Percentiles rank a stretch among this genome's conserved stretches.
These are phyloP conservation scores for Steromphala cineraria DNA, from an alignment of 2,888 invertebrate genomes.

Conservation along the genomic window DNA sequence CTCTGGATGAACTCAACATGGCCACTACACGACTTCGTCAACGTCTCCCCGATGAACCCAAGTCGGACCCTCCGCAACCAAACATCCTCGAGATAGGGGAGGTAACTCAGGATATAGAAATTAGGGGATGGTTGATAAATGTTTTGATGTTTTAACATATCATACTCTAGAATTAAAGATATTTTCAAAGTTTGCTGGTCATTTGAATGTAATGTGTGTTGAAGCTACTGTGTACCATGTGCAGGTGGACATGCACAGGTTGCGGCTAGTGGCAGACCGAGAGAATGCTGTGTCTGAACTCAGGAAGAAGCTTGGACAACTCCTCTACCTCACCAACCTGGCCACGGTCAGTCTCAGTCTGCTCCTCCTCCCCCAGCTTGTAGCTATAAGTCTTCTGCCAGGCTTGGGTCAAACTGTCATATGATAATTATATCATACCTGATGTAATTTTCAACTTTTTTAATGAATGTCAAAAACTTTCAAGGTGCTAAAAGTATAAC, in stretches of 20 bases:
- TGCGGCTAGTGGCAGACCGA: neutral
- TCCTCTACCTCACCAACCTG: conserved; percentile 82
- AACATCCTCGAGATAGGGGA: conserved; percentile 44
- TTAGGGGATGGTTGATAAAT: too few species aligned
- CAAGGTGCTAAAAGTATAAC: too few species aligned
- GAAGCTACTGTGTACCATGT: neutral
- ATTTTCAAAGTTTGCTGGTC: neutral
- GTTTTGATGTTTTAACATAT: too few species aligned
- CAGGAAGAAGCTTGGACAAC: conserved; percentile 80
- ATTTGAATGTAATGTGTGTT: neutral
- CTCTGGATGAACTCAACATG: conserved; percentile 85
- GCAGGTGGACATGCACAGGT: neutral
- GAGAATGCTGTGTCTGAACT: conserved; percentile 69
- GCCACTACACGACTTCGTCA: conserved; percentile 81
- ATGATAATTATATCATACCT: neutral
- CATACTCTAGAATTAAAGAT: neutral
- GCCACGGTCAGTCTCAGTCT: conserved; percentile 74
- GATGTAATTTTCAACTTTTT: too few species aligned
- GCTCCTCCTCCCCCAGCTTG: neutral
- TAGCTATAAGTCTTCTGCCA: neutral
- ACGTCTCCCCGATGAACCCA: conserved; percentile 75
- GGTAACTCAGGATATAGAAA: neutral
- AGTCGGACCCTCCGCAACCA: conserved; percentile 55
- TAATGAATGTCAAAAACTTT: too few species aligned
- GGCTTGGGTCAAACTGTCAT: too few species aligned